Percentiles rank a stretch among this genome's conserved stretches.
Evolutionary conservation across 2,888 invertebrate genomes (phyloP).

Genomic region (Steromphala cineraria): DNA sequence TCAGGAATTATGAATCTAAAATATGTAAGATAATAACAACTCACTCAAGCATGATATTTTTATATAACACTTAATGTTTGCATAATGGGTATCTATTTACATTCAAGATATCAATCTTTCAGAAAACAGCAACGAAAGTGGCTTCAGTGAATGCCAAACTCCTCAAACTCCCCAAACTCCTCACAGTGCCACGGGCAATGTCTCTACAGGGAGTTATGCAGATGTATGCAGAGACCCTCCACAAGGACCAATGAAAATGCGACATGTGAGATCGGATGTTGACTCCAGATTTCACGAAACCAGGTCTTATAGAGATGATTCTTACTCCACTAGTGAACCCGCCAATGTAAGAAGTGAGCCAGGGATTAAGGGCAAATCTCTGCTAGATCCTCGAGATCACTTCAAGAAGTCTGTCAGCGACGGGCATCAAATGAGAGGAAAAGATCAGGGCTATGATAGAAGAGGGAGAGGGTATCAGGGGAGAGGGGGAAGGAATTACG

Average conservation of each 20-base stretch:
- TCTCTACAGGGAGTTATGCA: conserved; percentile 38
- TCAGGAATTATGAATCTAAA: too few relatives aligned
- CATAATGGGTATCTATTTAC: too few relatives aligned
- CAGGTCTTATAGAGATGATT: neutral
- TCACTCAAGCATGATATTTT: too few relatives aligned
- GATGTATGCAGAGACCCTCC: conserved; percentile 48
- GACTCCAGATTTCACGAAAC: conserved; percentile 1
- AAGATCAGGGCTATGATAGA: neutral
- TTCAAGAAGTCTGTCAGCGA: conserved; percentile 22
- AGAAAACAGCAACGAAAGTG: conserved; percentile 53
- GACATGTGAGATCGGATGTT: neutral
- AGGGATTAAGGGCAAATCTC: too few relatives aligned
- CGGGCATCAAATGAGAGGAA: neutral
- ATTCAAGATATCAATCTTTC: too few relatives aligned
- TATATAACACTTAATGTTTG: too few relatives aligned
- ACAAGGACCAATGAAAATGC: neutral
- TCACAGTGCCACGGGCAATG: neutral
- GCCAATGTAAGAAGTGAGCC: neutral
- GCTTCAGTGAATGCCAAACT: conserved; percentile 53
- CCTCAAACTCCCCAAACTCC: conserved; percentile 21
- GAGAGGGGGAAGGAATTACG: neutral
- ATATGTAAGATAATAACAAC: too few relatives aligned
- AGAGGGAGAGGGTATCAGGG: neutral
- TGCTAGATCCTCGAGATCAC: neutral
- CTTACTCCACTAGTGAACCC: neutral